Percentiles rank a stretch among this genome's conserved stretches.
phyloP scores from a whole-genome alignment of 1,140 invertebrate species.

The Fopius arisanus region DNA sequence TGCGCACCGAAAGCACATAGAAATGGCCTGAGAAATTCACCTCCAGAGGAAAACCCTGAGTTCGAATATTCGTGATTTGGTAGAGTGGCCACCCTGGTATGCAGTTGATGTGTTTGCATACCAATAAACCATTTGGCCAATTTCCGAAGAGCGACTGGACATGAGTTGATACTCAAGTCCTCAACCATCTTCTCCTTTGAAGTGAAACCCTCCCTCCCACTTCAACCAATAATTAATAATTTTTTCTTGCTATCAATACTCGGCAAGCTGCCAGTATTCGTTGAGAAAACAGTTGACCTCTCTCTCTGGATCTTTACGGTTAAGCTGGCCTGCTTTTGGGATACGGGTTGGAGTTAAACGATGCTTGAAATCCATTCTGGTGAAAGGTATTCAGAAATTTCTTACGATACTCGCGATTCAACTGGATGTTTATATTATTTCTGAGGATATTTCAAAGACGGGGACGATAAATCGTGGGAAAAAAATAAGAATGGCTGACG shows the following conservation, averaged over 20 bases:
- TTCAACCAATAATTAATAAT: conserved; percentile 20
- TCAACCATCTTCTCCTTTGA: neutral
- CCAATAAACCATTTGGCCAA: neutral
- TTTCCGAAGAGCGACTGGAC: neutral
- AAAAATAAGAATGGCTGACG: too few species aligned
- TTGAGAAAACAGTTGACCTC: conserved; percentile 25
- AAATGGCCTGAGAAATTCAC: neutral
- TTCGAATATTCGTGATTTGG: neutral
- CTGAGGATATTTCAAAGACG: neutral
- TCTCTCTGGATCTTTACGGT: conserved; percentile 4
- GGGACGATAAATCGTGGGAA: neutral
- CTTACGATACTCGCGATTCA: conserved; percentile 8
- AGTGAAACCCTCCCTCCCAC: neutral
- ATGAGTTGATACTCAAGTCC: neutral
- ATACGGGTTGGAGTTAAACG: conserved; percentile 24
- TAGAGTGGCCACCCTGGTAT: neutral
- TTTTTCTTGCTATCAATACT: conserved; percentile 19
- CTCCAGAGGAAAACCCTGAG: neutral
- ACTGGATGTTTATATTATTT: conserved; percentile 28
- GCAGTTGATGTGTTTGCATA: neutral
- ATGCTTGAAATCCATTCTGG: conserved; percentile 23
- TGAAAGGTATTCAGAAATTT: conserved; percentile 7
- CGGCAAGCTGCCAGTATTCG: conserved; percentile 16
- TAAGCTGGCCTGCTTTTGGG: neutral
- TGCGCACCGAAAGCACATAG: neutral